These are phyloP conservation scores for Oreocharis arfaki DNA, from an alignment of 2,113 vertebrate species.

Conservation along the genomic window DNA sequence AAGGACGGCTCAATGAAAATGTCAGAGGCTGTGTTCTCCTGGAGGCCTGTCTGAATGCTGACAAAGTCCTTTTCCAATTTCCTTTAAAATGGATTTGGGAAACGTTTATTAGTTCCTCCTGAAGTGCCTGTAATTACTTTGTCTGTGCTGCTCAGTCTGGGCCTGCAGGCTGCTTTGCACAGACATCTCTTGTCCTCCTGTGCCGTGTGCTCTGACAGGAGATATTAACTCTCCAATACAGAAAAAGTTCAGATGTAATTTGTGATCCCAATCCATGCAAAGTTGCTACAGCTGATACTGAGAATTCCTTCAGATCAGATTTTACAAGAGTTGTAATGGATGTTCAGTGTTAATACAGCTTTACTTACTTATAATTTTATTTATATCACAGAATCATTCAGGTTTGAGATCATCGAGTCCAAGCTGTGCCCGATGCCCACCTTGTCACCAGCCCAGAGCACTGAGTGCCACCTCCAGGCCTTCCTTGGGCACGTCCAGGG, in stretches of 20 bases:
- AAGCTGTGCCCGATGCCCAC: fast-evolving
- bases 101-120: slow-evolving; percentile 17
- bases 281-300: background rate
- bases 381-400: background rate
- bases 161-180: background rate
- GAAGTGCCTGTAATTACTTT: slow-evolving; percentile 42
- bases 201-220: background rate
- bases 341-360: background rate
- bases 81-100: background rate
- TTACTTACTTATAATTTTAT: background rate
- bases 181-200: background rate
- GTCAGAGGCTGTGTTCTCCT: background rate
- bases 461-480: fast-evolving
- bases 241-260: background rate
- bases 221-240: background rate
- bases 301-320: background rate
- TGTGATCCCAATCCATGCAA: background rate
- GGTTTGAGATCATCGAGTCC: fast-evolving
- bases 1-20: background rate
- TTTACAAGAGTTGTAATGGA: background rate
- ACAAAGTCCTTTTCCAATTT: slow-evolving; percentile 11
- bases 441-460: background rate
- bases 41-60: background rate
- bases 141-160: background rate
- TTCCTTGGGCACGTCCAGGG: background rate